Conservation (phyloP, 92 coral and sea anemone genomes). For the Epizoanthus rinbou region DNA sequence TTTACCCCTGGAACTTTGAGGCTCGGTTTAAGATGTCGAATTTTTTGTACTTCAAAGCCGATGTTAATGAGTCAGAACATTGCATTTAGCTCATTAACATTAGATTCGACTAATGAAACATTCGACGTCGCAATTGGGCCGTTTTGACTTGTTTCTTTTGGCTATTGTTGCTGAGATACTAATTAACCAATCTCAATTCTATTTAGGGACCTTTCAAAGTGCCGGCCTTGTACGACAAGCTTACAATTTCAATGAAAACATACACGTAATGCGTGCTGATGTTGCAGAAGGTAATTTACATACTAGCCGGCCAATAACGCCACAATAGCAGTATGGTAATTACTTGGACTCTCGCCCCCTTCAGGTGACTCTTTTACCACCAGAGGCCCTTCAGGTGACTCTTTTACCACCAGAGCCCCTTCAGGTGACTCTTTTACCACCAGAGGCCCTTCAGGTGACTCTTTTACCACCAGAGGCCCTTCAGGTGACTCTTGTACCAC, state of each 20-base stretch:
- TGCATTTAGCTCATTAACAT: too few relatives aligned
- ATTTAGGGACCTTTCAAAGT: slow-evolving; percentile 86
- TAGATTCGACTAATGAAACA: too few relatives aligned
- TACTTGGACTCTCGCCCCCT: neutral
- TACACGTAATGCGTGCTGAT: slow-evolving; percentile 55
- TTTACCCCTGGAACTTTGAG: neutral
- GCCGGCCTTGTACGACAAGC: slow-evolving; percentile 90
- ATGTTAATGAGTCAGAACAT: neutral
- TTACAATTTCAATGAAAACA: slow-evolving; percentile 80
- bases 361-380: neutral
- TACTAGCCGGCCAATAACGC: too few relatives aligned
- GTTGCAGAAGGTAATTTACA: slow-evolving; percentile 52
- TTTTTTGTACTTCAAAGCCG: neutral
- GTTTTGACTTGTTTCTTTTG: too few relatives aligned
- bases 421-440: neutral
- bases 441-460: too few relatives aligned
- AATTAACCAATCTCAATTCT: neutral
- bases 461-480: neutral
- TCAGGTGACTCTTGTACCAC: neutral
- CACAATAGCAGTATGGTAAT: too few relatives aligned
- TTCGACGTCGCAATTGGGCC: too few relatives aligned
- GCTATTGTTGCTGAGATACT: too few relatives aligned
- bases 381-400: too few relatives aligned
- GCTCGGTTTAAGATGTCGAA: neutral
- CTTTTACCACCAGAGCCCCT: neutral